Evolutionary conservation across 2,113 vertebrate species (phyloP).

Genomic region (Ursus arctos): DNA sequence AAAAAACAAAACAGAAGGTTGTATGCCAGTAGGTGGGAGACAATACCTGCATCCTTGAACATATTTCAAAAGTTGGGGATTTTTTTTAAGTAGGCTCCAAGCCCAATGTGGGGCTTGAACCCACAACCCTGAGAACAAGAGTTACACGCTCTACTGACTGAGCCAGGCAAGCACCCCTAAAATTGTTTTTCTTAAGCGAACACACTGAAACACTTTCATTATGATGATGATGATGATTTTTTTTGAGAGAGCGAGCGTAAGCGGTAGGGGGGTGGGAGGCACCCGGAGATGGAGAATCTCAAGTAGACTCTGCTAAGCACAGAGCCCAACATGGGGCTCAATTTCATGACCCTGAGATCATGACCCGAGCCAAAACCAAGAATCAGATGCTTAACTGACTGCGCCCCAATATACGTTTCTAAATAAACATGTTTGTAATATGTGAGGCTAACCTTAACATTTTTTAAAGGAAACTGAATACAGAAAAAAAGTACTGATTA

Average conservation of each 20-base stretch:
- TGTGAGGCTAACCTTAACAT: background rate
- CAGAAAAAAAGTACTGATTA: background rate
- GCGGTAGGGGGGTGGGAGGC: accelerated
- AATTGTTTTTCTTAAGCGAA: background rate
- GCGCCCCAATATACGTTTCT: background rate
- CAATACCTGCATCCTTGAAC: background rate
- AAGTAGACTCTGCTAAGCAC: background rate
- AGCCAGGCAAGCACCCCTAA: background rate
- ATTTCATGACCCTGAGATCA: background rate
- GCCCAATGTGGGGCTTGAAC: background rate
- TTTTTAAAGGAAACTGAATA: background rate
- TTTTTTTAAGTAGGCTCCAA: background rate
- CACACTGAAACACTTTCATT: background rate
- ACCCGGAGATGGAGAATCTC: background rate
- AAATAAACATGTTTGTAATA: background rate
- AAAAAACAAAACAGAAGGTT: background rate
- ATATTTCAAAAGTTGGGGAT: background rate
- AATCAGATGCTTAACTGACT: too few species aligned
- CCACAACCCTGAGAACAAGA: background rate
- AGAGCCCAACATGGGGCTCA: background rate
- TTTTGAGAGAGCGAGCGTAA: background rate
- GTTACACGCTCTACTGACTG: background rate
- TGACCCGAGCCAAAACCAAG: too few species aligned
- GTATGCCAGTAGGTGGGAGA: background rate
- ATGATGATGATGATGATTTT: background rate